Base-by-base conservation (phyloP, 2,113 vertebrate genomes). In the Promerops cafer region DNA sequence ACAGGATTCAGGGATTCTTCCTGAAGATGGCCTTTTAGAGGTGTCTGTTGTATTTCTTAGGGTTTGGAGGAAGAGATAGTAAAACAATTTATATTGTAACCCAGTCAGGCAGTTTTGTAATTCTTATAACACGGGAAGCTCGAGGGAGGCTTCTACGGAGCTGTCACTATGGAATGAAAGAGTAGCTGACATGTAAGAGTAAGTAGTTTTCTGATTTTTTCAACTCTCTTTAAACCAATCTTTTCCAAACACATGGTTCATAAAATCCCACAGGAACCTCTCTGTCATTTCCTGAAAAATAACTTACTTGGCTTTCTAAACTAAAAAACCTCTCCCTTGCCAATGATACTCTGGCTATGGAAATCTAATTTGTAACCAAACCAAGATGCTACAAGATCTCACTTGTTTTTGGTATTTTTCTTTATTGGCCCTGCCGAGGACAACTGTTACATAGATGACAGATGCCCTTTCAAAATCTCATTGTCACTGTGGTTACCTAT, bases 231-330 rank as follows among this genome's bases (percentile, higher is more conserved):
- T 94, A 93, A 97, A 96, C 75, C 93, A 96, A 96, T 95, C 92
- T 97, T 88, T 94, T 75, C 56, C 90, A 95, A 96, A 96, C 94
- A 96, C 71, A 95, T 70, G 71, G 42, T 88, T 93, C 68, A 80
- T 63, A 83, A 96, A 97, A 93, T 94, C 92, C 92, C 94, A 71
- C 42, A 83, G 93, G 88, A 96, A 78, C 44, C n/a, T 64, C 68
- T 86, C 71, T 92, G 93, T 89, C 93, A 93, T 93, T 96, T 96
- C 96, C 90, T 90, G 93, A 96, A 96, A 93, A 97, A 97, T 95
- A 96, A 96, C 85, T 95, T 80, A 83, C 81, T 92, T 95, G 85
- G 71, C 79, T 95, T 90, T 96, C 65, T 45, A 88, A 88, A 83
- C 40, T 79, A 79, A 87, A 94, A 96, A 82, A 23, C 24, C 20